These are phyloP conservation scores for Xiphophorus maculatus DNA, from an alignment of 2,113 vertebrate species.

Conservation along the genomic window DNA sequence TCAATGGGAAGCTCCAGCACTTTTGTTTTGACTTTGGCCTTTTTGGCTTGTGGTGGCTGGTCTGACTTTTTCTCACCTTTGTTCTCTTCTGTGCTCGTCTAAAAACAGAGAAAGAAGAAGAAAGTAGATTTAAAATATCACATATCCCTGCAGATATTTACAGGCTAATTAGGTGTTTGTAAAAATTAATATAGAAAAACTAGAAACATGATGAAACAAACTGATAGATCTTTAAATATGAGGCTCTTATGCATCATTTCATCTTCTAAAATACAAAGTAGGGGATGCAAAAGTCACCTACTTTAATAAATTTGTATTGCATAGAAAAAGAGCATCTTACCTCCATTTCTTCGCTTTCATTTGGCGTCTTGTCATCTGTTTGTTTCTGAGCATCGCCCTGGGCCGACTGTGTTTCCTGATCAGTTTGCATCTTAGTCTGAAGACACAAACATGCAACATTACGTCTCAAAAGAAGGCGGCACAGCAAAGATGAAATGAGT, in stretches of 20 bases:
- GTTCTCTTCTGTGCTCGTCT: constrained; percentile 85
- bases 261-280: no score
- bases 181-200: neutral
- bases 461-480: neutral
- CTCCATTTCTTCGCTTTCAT: constrained; percentile 95
- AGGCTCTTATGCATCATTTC: neutral
- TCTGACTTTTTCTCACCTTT: constrained; percentile 94
- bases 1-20: constrained; percentile 94
- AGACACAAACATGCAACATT: constrained; percentile 5
- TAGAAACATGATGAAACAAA: neutral
- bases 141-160: neutral
- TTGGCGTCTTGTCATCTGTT: constrained; percentile 83
- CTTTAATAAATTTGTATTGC: neutral
- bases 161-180: neutral
- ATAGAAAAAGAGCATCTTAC: constrained; percentile 67
- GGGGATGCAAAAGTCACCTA: no score
- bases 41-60: constrained; percentile 96
- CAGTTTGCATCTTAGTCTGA: constrained; percentile 94
- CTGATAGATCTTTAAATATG: neutral
- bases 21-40: constrained; percentile 97
- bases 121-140: neutral
- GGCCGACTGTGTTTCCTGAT: constrained; percentile 87
- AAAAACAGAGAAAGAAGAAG: neutral
- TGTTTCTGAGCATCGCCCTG: constrained; percentile 83
- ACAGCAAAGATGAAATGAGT: neutral